Percentiles rank a stretch among this genome's conserved stretches.
Conservation (phyloP, 2,797 vertebrate species). For the Morelia viridis region DNA sequence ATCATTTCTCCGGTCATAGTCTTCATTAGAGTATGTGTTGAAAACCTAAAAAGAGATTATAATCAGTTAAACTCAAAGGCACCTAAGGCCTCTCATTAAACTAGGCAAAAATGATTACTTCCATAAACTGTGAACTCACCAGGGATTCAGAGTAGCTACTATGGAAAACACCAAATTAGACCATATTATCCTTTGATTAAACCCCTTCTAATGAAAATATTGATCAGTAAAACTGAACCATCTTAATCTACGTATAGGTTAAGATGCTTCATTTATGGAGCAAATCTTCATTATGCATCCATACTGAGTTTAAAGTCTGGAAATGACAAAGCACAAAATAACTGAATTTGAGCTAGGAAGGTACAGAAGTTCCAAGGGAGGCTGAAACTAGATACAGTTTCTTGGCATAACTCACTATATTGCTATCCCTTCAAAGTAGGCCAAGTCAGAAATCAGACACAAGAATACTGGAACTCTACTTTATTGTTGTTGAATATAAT, state of each 20-base stretch:
- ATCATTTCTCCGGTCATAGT: slow-evolving; percentile 95
- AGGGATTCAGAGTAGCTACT: background rate
- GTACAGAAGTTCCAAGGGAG: background rate
- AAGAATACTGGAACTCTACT: background rate
- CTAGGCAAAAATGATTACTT: background rate
- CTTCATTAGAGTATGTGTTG: slow-evolving; percentile 96
- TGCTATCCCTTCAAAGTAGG: background rate
- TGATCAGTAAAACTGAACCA: background rate
- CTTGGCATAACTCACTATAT: slow-evolving; percentile 7
- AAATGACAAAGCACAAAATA: background rate
- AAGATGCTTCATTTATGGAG: background rate
- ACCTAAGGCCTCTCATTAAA: background rate
- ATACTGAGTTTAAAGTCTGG: background rate
- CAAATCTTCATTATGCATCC: background rate
- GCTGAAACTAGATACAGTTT: background rate
- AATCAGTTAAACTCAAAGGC: slow-evolving; percentile 13
- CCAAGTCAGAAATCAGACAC: background rate
- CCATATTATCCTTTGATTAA: background rate
- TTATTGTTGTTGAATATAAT: background rate
- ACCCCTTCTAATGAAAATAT: background rate
- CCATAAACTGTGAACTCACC: background rate
- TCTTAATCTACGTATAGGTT: background rate
- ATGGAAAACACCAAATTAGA: background rate
- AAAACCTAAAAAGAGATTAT: slow-evolving; percentile 83
- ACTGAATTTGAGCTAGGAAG: background rate